These are phyloP conservation scores for Drosophila seguyi DNA, from an alignment of 1,140 invertebrate genomes.

Conservation along the genomic window DNA sequence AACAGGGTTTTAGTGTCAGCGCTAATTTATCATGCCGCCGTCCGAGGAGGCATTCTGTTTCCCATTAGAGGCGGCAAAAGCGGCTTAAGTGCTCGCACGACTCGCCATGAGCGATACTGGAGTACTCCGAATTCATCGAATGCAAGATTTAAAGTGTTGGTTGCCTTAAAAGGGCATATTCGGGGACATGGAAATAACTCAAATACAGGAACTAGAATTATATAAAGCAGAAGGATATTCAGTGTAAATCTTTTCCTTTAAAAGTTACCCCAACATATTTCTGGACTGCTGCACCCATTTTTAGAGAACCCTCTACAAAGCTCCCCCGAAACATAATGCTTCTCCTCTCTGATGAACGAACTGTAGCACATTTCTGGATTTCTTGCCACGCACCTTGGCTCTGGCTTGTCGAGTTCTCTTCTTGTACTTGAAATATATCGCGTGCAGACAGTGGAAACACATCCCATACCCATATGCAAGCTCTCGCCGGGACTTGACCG, in stretches of 20 bases:
- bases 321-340: slow-evolving; percentile 2
- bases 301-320: not conserved
- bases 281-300: slow-evolving; percentile 25
- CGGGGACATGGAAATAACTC: not conserved
- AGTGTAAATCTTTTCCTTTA: not conserved
- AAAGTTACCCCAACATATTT: not conserved
- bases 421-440: slow-evolving; percentile 58
- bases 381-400: slow-evolving; percentile 57
- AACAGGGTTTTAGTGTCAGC: slow-evolving; percentile 80
- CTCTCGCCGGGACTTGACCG: slow-evolving; percentile 36
- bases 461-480: slow-evolving; percentile 29
- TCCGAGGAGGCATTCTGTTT: slow-evolving; percentile 2
- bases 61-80: slow-evolving; percentile 29
- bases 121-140: slow-evolving; percentile 3
- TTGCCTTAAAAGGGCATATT: too few species aligned
- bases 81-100: slow-evolving; percentile 45
- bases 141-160: not conserved
- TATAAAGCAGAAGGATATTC: not conserved
- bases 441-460: slow-evolving; percentile 71
- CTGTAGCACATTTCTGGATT: slow-evolving; percentile 22
- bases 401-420: slow-evolving; percentile 22
- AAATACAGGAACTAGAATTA: not conserved
- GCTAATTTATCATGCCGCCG: slow-evolving; percentile 67
- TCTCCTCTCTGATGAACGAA: not conserved
- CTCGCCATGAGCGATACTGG: not conserved